A percentile compares a stretch with the other conserved stretches of the same genome.
These are phyloP conservation scores for Cactoblastis cactorum DNA, from an alignment of 2,888 invertebrate species.

Conservation along the genomic window DNA sequence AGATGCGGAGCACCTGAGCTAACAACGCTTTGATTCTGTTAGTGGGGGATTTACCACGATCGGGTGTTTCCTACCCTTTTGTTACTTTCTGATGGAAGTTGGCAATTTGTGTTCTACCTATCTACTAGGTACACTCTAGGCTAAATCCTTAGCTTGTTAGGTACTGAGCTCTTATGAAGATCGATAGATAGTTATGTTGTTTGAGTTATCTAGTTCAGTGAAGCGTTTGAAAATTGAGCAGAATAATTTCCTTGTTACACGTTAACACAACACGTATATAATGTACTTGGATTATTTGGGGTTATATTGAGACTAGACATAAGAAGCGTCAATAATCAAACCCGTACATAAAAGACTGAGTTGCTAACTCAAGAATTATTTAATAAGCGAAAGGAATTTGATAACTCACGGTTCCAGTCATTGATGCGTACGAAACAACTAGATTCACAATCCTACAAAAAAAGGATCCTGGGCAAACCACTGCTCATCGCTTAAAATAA, in stretches of 20 bases:
- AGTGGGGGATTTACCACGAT: constrained; percentile 28
- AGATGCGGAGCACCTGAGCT: constrained; percentile 30
- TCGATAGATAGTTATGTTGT: not conserved
- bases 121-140: not conserved
- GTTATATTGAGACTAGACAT: too few species aligned
- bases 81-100: not conserved
- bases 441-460: too few species aligned
- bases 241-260: not conserved
- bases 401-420: too few species aligned
- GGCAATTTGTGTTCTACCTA: not conserved
- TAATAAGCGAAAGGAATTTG: too few species aligned
- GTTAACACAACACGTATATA: too few species aligned
- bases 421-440: too few species aligned
- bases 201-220: not conserved
- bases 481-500: too few species aligned
- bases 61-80: constrained; percentile 2
- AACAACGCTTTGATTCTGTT: constrained; percentile 52
- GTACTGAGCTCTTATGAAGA: not conserved
- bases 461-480: too few species aligned
- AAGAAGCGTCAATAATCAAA: too few species aligned
- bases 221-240: not conserved
- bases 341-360: too few species aligned
- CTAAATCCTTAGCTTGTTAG: not conserved
- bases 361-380: too few species aligned
- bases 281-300: too few species aligned